These are phyloP conservation scores for Esox niger DNA, from an alignment of 2,113 vertebrate species.

Conservation along the genomic window DNA sequence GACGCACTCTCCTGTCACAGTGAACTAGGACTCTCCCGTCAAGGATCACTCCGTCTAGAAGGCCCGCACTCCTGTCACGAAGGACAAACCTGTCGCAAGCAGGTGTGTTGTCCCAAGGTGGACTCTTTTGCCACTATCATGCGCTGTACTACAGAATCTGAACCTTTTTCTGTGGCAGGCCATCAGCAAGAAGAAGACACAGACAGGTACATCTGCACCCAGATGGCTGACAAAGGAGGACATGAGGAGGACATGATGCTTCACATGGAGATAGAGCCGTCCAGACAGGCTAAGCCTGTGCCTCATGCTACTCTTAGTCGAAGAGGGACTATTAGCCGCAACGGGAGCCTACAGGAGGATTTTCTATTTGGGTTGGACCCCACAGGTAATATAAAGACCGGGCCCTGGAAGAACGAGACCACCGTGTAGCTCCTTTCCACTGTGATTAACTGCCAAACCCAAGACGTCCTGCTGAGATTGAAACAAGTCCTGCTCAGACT, in stretches of 20 bases:
- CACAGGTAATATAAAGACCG: conserved; percentile 84
- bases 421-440: too few relatives aligned
- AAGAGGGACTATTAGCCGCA: conserved; percentile 60
- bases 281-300: conserved; percentile 71
- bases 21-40: conserved; percentile 51
- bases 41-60: conserved; percentile 52
- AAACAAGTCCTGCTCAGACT: too few relatives aligned
- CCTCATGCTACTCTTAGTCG: conserved; percentile 68
- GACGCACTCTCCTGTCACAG: conserved; percentile 10
- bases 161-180: conserved; percentile 67
- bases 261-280: conserved; percentile 21
- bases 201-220: conserved; percentile 45
- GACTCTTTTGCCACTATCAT: conserved; percentile 42
- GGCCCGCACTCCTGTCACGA: conserved; percentile 54
- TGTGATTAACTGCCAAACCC: too few relatives aligned
- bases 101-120: conserved; percentile 71
- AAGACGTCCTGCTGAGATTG: too few relatives aligned
- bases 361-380: conserved; percentile 73
- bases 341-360: conserved; percentile 73
- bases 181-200: conserved; percentile 7
- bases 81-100: conserved; percentile 67
- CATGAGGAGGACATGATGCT: conserved; percentile 47
- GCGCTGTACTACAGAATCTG: conserved; percentile 67
- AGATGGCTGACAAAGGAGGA: conserved; percentile 66
- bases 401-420: conserved; percentile 88